These are phyloP conservation scores for Argopecten irradians DNA, from an alignment of 1,140 invertebrate species.

Conservation along the genomic window DNA sequence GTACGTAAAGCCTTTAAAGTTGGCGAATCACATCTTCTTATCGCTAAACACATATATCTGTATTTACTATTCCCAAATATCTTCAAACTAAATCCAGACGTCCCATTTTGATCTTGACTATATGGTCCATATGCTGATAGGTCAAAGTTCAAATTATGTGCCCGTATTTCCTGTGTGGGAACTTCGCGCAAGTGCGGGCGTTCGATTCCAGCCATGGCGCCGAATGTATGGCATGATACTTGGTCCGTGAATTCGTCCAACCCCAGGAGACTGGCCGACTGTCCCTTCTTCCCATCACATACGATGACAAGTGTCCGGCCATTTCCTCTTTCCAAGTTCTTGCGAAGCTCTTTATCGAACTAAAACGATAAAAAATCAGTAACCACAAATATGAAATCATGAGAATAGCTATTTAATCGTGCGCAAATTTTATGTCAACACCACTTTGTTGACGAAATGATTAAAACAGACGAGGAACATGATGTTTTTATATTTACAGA, in stretches of 20 bases:
- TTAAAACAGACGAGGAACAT: too few species aligned
- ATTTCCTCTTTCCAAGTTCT: conserved; percentile 60
- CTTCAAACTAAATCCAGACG: conserved; percentile 71
- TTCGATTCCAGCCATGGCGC: conserved; percentile 71
- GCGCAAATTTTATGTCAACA: too few species aligned
- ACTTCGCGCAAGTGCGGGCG: conserved; percentile 63
- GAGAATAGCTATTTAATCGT: too few species aligned
- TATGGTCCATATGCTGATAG: conserved; percentile 69
- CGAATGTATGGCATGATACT: conserved; percentile 69
- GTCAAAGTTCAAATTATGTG: conserved; percentile 73
- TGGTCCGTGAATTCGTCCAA: conserved; percentile 70
- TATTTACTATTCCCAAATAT: conserved; percentile 72
- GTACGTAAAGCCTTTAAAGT: conserved; percentile 69
- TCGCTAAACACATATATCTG: conserved; percentile 69
- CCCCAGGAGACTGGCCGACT: conserved; percentile 64
- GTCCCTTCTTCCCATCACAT: conserved; percentile 70
- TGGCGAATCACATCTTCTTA: conserved; percentile 69
- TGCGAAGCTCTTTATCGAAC: conserved; percentile 66
- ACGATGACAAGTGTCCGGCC: conserved; percentile 70
- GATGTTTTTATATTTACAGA: too few species aligned
- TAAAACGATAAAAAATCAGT: conserved; percentile 52
- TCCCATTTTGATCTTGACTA: conserved; percentile 55
- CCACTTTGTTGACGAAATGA: too few species aligned
- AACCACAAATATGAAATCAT: too few species aligned
- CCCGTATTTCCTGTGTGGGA: conserved; percentile 68